These are phyloP conservation scores for Nyctibius bracteatus DNA, from an alignment of 2,113 vertebrate genomes.

Conservation along the genomic window DNA sequence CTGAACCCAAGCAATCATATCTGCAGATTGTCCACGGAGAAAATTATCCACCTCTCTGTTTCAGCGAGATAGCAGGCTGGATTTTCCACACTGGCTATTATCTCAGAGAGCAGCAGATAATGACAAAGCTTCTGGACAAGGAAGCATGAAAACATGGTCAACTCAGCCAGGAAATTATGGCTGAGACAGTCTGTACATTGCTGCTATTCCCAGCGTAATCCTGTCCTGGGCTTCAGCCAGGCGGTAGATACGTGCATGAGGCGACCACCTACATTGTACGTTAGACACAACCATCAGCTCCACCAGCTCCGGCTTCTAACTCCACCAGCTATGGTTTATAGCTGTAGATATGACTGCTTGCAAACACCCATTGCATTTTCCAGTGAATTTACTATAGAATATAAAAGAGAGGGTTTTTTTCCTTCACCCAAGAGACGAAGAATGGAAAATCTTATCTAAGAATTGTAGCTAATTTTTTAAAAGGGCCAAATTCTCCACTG, in stretches of 20 bases:
- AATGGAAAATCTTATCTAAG: conserved; percentile 54
- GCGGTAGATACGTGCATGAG: neutral
- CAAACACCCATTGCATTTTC: neutral
- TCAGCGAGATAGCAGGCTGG: conserved; percentile 43
- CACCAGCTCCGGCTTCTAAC: neutral
- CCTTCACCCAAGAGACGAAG: conserved; percentile 16
- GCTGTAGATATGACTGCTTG: neutral
- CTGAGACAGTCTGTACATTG: conserved; percentile 31
- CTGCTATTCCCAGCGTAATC: conserved; percentile 32
- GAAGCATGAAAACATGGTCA: conserved; percentile 14
- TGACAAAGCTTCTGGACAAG: conserved; percentile 56
- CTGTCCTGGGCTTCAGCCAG: conserved; percentile 51
- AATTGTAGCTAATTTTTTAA: conserved; percentile 2
- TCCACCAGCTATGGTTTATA: neutral
- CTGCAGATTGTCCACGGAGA: conserved; percentile 37
- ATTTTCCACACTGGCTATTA: conserved; percentile 60
- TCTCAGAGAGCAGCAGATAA: conserved; percentile 56
- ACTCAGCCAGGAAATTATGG: conserved; percentile 59
- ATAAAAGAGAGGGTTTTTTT: neutral
- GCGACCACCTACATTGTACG: conserved; percentile 19
- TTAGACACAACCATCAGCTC: neutral
- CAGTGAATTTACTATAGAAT: neutral
- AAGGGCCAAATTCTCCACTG: conserved; percentile 43
- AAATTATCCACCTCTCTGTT: conserved; percentile 52
- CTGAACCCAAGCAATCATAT: conserved; percentile 31